phyloP scores from a whole-genome alignment of 35 echinoderm and acorn worm species.

The Ptychodera flava region DNA sequence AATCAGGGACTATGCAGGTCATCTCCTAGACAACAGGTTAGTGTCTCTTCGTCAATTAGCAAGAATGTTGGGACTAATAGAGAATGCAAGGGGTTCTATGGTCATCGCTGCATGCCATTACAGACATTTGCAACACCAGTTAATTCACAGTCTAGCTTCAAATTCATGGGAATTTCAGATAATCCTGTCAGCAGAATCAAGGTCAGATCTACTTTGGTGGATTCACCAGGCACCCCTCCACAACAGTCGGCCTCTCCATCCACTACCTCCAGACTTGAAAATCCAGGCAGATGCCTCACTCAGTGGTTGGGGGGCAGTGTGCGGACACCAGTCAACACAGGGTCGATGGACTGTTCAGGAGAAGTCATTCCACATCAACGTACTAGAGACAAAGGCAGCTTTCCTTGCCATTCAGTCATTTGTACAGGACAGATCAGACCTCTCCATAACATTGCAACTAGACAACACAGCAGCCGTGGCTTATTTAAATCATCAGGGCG shows the following conservation, averaged over 20 bases:
- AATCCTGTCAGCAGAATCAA: conserved; percentile 29
- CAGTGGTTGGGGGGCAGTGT: conserved; percentile 34
- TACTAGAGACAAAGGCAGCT: conserved; percentile 4
- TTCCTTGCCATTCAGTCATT: conserved; percentile 27
- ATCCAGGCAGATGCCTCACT: conserved; percentile 40
- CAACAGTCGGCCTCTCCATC: conserved; percentile 6
- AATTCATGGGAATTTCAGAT: conserved; percentile 30
- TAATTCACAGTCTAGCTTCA: too few relatives aligned
- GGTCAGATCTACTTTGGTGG: conserved; percentile 51
- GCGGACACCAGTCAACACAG: background rate
- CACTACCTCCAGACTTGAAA: conserved; percentile 21
- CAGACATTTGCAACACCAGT: conserved; percentile 7
- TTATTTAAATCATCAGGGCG: conserved; percentile 51
- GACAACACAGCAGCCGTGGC: conserved; percentile 65
- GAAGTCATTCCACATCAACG: conserved; percentile 24
- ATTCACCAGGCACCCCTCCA: conserved; percentile 19
- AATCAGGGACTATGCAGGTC: too few relatives aligned
- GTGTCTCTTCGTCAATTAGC: conserved; percentile 15
- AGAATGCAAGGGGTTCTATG: background rate
- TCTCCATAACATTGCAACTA: conserved; percentile 33
- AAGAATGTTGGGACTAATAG: conserved; percentile 17
- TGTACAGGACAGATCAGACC: background rate
- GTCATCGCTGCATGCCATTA: conserved; percentile 4
- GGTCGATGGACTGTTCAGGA: conserved; percentile 22
- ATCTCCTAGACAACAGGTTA: too few relatives aligned